Base-by-base conservation (phyloP, 2,113 vertebrate species). In the Amphiprion percula region DNA sequence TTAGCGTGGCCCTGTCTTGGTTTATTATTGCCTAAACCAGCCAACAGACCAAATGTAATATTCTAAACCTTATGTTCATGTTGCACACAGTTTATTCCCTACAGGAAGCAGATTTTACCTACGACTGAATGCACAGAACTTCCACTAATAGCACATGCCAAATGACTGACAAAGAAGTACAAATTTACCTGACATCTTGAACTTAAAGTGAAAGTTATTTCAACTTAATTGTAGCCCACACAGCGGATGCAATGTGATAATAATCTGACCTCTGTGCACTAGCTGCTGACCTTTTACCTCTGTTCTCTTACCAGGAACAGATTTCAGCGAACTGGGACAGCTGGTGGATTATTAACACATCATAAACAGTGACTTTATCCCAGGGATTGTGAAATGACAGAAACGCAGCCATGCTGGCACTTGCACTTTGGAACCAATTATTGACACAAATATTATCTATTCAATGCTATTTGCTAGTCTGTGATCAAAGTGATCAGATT, bases 321-420 rank as follows among this genome's bases (percentile, higher is more conserved):
- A 61, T 83, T 79, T 71, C 66, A 49, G 10, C 74, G 77, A 89
- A 90, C 68, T 74, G 46, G 77, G 60, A 77, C 65, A 83, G 16
- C 46, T 58, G 60, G 75, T 82, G 71, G 85, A 93, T 94, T 47
- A 95, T 95, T 95, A 94, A 95, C 90, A 47, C 30, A 81, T 73
- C 74, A 85, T 91, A 95, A 95, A 95, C 87, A 94, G 86, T 83
- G 85, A 94, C 93, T 94, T 94, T 93, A 91, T 82, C 82, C 86
- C 24, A 28, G 73, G 14, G 52, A 80, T 93, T 87, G 87, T 92
- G 90, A 93, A 92, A 92, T 64, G 28, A 11, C 30, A 28, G 26
- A 64, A 77, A 64, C 83, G 75, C 30, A 74, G 79, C 49, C 73
- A 74, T 84, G 92, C 84, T 88, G 83, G 84, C 79, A 72, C 65